These are phyloP conservation scores for Stomatorhinus ivindoensis DNA, from an alignment of 2,113 vertebrate species.

Conservation along the genomic window DNA sequence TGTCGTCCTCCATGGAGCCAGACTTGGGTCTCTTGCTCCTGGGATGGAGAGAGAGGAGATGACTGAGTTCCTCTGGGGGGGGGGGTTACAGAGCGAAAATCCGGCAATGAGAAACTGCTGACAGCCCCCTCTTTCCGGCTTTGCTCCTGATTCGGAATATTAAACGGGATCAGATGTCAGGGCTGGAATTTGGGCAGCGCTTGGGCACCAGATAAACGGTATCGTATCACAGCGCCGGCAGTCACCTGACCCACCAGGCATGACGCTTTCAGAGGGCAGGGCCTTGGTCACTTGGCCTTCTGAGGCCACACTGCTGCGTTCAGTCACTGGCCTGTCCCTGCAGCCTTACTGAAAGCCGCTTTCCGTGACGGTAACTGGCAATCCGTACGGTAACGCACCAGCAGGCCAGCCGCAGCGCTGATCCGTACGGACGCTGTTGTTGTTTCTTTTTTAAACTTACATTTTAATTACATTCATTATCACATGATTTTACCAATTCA, in stretches of 20 bases:
- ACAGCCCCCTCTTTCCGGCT: not conserved
- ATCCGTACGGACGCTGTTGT: too few relatives aligned
- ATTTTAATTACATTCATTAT: not conserved
- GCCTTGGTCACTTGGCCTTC: not conserved
- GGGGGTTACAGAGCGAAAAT: not conserved
- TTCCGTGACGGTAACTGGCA: not conserved
- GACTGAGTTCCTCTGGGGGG: not conserved
- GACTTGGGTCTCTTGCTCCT: constrained; percentile 97
- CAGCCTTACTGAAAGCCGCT: not conserved
- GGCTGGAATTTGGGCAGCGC: not conserved
- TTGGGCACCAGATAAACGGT: not conserved
- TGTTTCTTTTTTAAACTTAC: not conserved
- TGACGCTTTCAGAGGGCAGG: not conserved
- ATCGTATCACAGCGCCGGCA: not conserved
- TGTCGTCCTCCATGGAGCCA: constrained; percentile 91
- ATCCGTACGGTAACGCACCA: not conserved
- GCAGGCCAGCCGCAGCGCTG: not conserved
- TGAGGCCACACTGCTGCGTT: not conserved
- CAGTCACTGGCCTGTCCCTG: not conserved
- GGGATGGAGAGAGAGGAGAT: not conserved
- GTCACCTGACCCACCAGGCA: not conserved
- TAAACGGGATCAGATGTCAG: not conserved
- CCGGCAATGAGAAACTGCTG: not conserved
- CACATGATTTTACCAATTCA: not conserved
- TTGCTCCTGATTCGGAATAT: not conserved